phyloP scores from a whole-genome alignment of 2,888 invertebrate species.

The Smittia aterrima region DNA sequence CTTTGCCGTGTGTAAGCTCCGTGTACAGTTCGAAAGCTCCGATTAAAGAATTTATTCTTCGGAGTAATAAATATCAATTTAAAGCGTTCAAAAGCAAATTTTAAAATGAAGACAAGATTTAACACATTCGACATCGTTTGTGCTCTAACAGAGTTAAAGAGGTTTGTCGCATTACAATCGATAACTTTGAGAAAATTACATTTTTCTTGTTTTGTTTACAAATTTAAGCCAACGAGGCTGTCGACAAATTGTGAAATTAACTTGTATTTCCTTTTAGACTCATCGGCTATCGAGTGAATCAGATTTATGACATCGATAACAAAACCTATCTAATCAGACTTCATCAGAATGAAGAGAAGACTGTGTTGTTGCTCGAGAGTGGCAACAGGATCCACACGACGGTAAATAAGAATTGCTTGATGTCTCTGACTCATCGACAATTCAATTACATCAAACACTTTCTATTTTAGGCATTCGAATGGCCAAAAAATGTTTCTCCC shows the following conservation, averaged over 20 bases:
- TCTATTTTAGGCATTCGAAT: too few relatives aligned
- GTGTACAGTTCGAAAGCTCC: too few relatives aligned
- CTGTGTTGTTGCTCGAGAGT: slow-evolving; percentile 86
- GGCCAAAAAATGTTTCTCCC: slow-evolving; percentile 95
- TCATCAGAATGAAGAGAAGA: slow-evolving; percentile 83
- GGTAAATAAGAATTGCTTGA: too few relatives aligned
- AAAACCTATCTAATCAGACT: slow-evolving; percentile 91
- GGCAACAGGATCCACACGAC: slow-evolving; percentile 71
- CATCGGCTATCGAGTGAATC: slow-evolving; percentile 89
- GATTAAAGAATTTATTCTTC: too few relatives aligned
- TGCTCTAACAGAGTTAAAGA: slow-evolving; percentile 81
- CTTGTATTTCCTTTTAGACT: slow-evolving; percentile 57
- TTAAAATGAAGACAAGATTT: slow-evolving; percentile 87
- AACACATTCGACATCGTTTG: slow-evolving; percentile 91
- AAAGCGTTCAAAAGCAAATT: too few relatives aligned
- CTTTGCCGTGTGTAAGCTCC: too few relatives aligned
- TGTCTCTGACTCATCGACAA: too few relatives aligned
- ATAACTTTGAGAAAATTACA: too few relatives aligned
- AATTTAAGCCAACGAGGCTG: background rate
- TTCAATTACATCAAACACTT: slow-evolving; percentile 83
- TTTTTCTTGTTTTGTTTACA: too few relatives aligned
- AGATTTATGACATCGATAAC: slow-evolving; percentile 96
- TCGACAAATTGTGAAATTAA: slow-evolving; percentile 2
- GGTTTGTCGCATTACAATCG: slow-evolving; percentile 59
- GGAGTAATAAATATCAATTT: too few relatives aligned